phyloP scores from a whole-genome alignment of 2,113 vertebrate genomes.

The Lophochroa leadbeateri region DNA sequence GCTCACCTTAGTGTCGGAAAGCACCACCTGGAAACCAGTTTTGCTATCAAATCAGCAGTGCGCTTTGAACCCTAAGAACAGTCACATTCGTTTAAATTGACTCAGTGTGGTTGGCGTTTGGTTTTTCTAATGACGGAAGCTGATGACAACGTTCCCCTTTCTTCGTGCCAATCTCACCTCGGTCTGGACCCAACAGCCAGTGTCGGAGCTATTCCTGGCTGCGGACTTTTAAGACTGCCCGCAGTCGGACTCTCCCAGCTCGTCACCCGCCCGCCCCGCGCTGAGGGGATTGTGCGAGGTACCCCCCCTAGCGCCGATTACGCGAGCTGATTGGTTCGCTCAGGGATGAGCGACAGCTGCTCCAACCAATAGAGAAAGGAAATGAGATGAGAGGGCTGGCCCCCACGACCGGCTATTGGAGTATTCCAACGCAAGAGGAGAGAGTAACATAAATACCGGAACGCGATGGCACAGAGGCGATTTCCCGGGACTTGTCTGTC shows the following conservation, averaged over 20 bases:
- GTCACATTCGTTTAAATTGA: rapidly evolving
- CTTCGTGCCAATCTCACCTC: not conserved
- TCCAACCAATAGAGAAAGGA: rapidly evolving
- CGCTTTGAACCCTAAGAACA: rapidly evolving
- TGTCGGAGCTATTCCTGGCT: too few relatives aligned
- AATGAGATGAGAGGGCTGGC: rapidly evolving
- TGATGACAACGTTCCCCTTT: rapidly evolving
- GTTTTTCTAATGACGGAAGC: not conserved
- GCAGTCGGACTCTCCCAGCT: rapidly evolving
- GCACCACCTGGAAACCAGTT: not conserved
- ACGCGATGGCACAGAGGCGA: rapidly evolving
- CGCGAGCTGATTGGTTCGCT: not conserved
- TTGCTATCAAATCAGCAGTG: rapidly evolving
- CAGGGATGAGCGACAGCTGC: not conserved
- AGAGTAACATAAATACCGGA: too few relatives aligned
- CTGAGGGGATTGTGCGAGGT: not conserved
- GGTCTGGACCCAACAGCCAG: not conserved
- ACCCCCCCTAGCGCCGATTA: rapidly evolving
- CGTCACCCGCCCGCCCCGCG: rapidly evolving
- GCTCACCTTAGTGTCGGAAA: not conserved
- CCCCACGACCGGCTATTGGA: not conserved
- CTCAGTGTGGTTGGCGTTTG: rapidly evolving
- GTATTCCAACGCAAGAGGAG: not conserved
- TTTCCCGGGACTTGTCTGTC: rapidly evolving
- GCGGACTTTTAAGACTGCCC: rapidly evolving